Evolutionary conservation across 2,113 vertebrate genomes (phyloP).

Genomic region (Apaloderma vittatum): DNA sequence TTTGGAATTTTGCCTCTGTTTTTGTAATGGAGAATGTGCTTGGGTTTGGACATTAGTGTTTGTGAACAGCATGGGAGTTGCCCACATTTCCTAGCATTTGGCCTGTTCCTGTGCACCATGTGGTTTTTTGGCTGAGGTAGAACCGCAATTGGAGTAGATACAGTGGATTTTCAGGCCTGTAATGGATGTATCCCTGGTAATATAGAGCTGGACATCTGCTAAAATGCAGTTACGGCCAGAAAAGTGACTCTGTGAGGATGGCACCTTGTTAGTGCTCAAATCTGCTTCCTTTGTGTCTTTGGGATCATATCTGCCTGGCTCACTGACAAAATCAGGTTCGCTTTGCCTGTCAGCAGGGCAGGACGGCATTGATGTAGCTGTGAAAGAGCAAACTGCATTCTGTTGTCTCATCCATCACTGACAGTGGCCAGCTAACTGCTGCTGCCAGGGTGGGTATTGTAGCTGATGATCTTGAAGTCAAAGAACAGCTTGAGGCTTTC

Average conservation of each 20-base stretch:
- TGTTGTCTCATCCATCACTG: neutral
- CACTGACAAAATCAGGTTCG: constrained; percentile 10
- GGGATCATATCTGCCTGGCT: neutral
- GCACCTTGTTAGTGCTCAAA: neutral
- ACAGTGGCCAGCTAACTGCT: neutral
- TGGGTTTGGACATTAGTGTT: constrained; percentile 31
- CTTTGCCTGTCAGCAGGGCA: neutral
- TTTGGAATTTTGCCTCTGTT: constrained; percentile 65
- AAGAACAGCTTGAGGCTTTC: neutral
- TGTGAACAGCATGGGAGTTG: constrained; percentile 58
- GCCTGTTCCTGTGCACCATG: constrained; percentile 14
- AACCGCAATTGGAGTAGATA: neutral
- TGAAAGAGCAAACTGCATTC: neutral
- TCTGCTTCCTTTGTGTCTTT: neutral
- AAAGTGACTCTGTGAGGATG: neutral
- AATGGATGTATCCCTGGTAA: constrained; percentile 16
- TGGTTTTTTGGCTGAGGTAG: constrained; percentile 48
- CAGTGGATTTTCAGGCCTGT: constrained; percentile 20
- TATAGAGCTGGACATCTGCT: constrained; percentile 66
- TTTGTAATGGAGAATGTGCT: constrained; percentile 56
- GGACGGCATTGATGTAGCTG: neutral
- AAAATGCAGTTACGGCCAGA: constrained; percentile 21
- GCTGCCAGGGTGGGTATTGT: neutral
- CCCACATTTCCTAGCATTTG: constrained; percentile 63
- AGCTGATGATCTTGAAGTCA: constrained; percentile 5